Evolutionary conservation across 1,140 invertebrate species (phyloP).

Genomic region (Plectus sambesii): DNA sequence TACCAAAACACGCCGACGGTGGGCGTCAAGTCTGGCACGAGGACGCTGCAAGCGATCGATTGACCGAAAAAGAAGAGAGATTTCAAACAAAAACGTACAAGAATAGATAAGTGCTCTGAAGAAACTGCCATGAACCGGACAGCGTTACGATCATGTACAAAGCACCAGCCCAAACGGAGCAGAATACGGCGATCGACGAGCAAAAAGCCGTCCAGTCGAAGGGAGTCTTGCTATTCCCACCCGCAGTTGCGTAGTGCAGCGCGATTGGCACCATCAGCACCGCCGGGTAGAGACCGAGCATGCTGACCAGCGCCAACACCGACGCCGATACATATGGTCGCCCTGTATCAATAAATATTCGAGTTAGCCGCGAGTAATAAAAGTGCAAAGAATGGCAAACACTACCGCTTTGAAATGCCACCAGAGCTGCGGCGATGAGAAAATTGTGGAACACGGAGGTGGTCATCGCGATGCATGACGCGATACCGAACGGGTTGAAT

Average conservation of each 20-base stretch:
- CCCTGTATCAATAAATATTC: no score
- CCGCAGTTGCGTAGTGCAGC: conserved; percentile 17
- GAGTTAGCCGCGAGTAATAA: no score
- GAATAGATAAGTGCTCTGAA: conserved; percentile 68
- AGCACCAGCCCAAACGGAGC: conserved; percentile 32
- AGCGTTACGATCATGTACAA: conserved; percentile 48
- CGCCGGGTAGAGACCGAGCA: conserved; percentile 21
- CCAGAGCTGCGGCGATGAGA: conserved; percentile 57
- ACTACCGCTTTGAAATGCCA: conserved; percentile 55
- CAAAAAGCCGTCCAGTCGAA: conserved; percentile 30
- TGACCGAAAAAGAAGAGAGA: conserved; percentile 25
- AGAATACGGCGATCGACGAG: no score
- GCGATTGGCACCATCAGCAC: conserved; percentile 22
- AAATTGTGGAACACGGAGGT: conserved; percentile 81
- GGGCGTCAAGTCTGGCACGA: conserved; percentile 81
- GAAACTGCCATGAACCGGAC: conserved; percentile 59
- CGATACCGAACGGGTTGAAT: conserved; percentile 78
- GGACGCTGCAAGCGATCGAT: conserved; percentile 47
- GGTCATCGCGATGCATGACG: conserved; percentile 77
- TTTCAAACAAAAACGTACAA: conserved; percentile 56
- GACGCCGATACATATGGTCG: conserved; percentile 24
- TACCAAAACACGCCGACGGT: conserved; percentile 99
- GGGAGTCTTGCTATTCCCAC: no score
- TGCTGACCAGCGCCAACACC: conserved; percentile 14
- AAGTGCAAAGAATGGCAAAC: conserved; percentile 18